Conservation (phyloP, 2,797 vertebrate species). For the Caiman crocodilus region DNA sequence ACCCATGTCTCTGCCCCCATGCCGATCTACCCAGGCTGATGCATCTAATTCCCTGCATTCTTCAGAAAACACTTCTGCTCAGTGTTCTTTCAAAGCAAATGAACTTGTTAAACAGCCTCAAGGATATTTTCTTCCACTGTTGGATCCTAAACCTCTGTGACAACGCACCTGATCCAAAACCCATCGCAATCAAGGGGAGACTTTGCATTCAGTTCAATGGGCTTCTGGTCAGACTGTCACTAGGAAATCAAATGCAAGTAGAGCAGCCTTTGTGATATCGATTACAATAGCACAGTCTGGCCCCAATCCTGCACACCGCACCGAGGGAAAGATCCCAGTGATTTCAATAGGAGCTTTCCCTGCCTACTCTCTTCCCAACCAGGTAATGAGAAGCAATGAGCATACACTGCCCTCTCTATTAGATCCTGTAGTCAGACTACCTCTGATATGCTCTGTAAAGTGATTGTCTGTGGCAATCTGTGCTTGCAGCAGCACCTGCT, state of each 20-base stretch:
- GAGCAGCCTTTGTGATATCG: slow-evolving; percentile 59
- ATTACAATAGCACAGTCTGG: slow-evolving; percentile 68
- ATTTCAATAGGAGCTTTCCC: slow-evolving; percentile 54
- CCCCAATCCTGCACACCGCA: slow-evolving; percentile 56
- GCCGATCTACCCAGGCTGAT: not conserved
- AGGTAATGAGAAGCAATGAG: slow-evolving; percentile 67
- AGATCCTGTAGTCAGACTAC: slow-evolving; percentile 56
- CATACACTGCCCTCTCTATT: slow-evolving; percentile 66
- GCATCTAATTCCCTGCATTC: not conserved
- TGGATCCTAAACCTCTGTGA: slow-evolving; percentile 6
- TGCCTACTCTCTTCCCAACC: slow-evolving; percentile 58
- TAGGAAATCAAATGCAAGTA: slow-evolving; percentile 31
- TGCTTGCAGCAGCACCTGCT: slow-evolving; percentile 61
- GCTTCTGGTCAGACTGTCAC: slow-evolving; percentile 53
- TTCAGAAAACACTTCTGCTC: not conserved
- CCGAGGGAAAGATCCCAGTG: slow-evolving; percentile 62
- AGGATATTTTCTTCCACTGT: not conserved
- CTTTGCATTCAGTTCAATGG: slow-evolving; percentile 48
- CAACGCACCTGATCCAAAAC: not conserved
- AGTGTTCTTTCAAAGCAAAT: not conserved
- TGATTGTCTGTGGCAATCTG: slow-evolving; percentile 58
- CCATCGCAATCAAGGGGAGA: slow-evolving; percentile 31
- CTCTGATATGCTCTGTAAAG: slow-evolving; percentile 68
- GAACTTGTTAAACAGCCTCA: slow-evolving; percentile 18
- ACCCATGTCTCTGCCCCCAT: not conserved